Evolutionary conservation across 2,797 vertebrate species (phyloP).

Genomic region (Adrianichthys oophorus): DNA sequence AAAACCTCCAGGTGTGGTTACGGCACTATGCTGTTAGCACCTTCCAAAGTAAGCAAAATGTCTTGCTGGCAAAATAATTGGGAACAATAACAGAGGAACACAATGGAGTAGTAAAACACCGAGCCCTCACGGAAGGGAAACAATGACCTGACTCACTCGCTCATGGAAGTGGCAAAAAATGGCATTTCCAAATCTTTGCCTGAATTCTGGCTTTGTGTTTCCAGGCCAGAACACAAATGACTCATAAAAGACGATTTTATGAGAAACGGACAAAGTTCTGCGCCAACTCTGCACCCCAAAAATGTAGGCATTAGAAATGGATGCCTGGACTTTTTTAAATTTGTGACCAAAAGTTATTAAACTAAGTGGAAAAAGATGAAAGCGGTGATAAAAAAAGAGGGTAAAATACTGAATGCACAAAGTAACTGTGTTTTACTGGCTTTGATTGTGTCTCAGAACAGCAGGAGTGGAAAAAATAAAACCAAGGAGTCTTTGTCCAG

Average conservation of each 20-base stretch:
- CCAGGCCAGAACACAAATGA: slow-evolving; percentile 56
- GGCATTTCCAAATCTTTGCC: slow-evolving; percentile 42
- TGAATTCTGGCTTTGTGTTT: slow-evolving; percentile 55
- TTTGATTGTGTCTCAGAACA: slow-evolving; percentile 20
- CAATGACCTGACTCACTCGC: slow-evolving; percentile 60
- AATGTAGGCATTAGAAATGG: slow-evolving; percentile 15
- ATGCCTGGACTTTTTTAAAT: neutral
- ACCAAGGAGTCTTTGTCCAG: slow-evolving; percentile 67
- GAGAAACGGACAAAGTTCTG: slow-evolving; percentile 17
- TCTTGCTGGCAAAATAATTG: slow-evolving; percentile 19
- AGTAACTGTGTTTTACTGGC: slow-evolving; percentile 20
- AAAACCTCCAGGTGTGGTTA: slow-evolving; percentile 26
- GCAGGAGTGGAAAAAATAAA: slow-evolving; percentile 29
- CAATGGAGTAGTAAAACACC: slow-evolving; percentile 55
- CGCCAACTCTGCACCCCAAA: slow-evolving; percentile 17
- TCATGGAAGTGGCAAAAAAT: slow-evolving; percentile 44
- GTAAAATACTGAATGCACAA: slow-evolving; percentile 15
- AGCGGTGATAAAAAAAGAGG: neutral
- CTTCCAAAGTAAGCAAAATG: slow-evolving; percentile 48
- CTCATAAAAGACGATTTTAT: slow-evolving; percentile 53
- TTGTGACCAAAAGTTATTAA: neutral
- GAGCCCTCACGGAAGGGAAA: slow-evolving; percentile 56
- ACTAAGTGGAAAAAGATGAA: neutral
- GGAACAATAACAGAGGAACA: slow-evolving; percentile 65
- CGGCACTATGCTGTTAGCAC: slow-evolving; percentile 47